Evolutionary conservation across 2,113 vertebrate species (phyloP), one percentile per base, ranked within the genome.

Genomic region (Psammodynastes pulverulentus): DNA sequence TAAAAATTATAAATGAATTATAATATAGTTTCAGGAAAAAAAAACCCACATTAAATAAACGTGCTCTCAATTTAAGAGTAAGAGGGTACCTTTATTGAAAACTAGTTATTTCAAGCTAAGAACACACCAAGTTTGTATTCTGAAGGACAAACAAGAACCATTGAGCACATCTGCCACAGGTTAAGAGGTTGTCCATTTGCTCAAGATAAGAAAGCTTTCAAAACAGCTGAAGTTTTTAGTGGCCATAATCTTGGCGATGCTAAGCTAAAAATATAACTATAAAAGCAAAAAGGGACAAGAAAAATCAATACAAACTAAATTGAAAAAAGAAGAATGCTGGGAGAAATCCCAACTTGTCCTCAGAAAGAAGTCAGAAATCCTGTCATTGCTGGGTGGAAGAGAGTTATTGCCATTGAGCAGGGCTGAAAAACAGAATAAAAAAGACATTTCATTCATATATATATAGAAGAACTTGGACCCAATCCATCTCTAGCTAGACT

Each of bases 281-380:
- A 92, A 79, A 88, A 88, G 51, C 48, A 88, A 87, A 92, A 88
- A 84, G 19, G 19, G 62, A 56, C 56, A 56, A 88, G 62, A 23
- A 84, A 92, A 92, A 92, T 92, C 87, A 92, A 92, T 92, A 92
- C 86, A 56, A 51, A 88, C 49, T 92, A 92, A 92, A 92, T 88
- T 92, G 91, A 92, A 92, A 92, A 92, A 89, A 92, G 79, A 92
- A 92, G 87, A 92, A 92, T 92, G 54, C 87, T 13, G 29, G 87
- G 86, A 92, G 62, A 84, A 89, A 84, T 88, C 89, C 87, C 43
- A 84, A 12, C 43, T 43, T 84, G 49, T 56, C 62, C 67, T 88
- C 62, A 46, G 15, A 92, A 92, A 34, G 91, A 46, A 92, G 79
- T 88, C 53, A 72, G 86, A 87, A 39, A 62, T 7, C 88, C 48